Percentiles rank a stretch among this genome's conserved stretches.
Conservation (phyloP, 2,113 vertebrate species). For the Trinectes maculatus region DNA sequence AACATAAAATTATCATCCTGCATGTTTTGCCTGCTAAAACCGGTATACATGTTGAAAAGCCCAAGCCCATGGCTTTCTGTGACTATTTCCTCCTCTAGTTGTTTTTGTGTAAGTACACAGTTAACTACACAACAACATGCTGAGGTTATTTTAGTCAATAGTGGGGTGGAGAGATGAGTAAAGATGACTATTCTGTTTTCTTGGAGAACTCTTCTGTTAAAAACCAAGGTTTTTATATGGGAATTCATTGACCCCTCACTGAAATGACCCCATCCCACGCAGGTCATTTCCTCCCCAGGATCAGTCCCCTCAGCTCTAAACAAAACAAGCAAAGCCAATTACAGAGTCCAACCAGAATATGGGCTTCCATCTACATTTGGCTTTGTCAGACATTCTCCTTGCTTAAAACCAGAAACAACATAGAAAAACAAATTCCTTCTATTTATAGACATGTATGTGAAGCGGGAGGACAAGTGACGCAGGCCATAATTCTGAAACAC, state of each 20-base stretch:
- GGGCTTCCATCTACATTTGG: slow-evolving; percentile 14
- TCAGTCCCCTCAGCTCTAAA: slow-evolving; percentile 46
- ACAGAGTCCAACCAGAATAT: slow-evolving; percentile 19
- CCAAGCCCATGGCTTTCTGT: not conserved
- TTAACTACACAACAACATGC: not conserved
- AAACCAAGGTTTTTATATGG: slow-evolving; percentile 61
- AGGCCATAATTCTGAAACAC: slow-evolving; percentile 9
- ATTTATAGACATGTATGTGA: not conserved
- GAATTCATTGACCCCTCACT: slow-evolving; percentile 68
- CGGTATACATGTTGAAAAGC: not conserved
- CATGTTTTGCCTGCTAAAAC: too few species aligned
- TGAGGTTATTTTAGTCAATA: not conserved
- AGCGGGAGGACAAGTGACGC: not conserved
- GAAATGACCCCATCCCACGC: slow-evolving; percentile 41
- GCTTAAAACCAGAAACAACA: slow-evolving; percentile 30
- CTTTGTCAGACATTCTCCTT: slow-evolving; percentile 23
- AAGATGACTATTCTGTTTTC: slow-evolving; percentile 9
- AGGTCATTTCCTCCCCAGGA: slow-evolving; percentile 68
- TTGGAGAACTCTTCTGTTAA: slow-evolving; percentile 42
- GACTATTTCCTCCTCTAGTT: too few species aligned
- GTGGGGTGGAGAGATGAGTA: not conserved
- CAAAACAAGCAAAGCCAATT: slow-evolving; percentile 62
- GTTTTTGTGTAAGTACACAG: slow-evolving; percentile 20
- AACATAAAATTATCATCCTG: too few species aligned
- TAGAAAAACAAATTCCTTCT: slow-evolving; percentile 18